These are phyloP conservation scores for Chaenodraco wilsoni DNA, from an alignment of 2,797 vertebrate genomes.

Conservation along the genomic window DNA sequence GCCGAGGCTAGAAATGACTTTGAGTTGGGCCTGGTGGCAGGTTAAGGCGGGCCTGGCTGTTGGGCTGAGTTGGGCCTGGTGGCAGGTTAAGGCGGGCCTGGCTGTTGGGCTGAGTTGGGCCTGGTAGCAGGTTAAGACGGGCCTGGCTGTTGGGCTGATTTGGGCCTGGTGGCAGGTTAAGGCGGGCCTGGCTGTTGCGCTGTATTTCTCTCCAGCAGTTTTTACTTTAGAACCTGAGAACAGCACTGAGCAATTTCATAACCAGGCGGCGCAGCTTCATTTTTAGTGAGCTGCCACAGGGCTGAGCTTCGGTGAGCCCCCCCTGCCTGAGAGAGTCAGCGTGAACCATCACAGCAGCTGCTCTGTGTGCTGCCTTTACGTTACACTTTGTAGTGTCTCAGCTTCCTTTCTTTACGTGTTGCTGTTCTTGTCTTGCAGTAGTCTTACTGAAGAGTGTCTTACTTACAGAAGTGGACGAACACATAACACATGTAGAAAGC, in stretches of 20 bases:
- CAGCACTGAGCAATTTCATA: slow-evolving; percentile 55
- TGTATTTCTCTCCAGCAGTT: slow-evolving; percentile 7
- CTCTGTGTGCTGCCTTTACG: slow-evolving; percentile 68
- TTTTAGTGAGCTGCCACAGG: slow-evolving; percentile 57
- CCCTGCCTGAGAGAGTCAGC: slow-evolving; percentile 67
- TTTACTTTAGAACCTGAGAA: slow-evolving; percentile 42
- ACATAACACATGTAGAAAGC: slow-evolving; percentile 7
- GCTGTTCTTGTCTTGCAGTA: slow-evolving; percentile 41
- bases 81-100: no score
- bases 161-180: no score
- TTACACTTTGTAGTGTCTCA: slow-evolving; percentile 53
- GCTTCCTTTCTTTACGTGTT: slow-evolving; percentile 56
- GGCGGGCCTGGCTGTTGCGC: no score
- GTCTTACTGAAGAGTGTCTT: no score
- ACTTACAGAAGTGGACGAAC: slow-evolving; percentile 25
- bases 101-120: no score
- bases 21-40: no score
- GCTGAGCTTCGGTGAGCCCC: slow-evolving; percentile 75
- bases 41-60: no score
- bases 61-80: no score
- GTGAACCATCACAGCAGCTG: slow-evolving; percentile 67
- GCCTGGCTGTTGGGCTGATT: no score
- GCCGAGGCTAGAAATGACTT: no score
- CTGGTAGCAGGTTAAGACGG: no score
- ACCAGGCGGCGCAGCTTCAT: slow-evolving; percentile 54